Percentiles rank a stretch among this genome's conserved stretches.
These are phyloP conservation scores for Anastrepha obliqua DNA, from an alignment of 1,140 invertebrate genomes.

Conservation along the genomic window DNA sequence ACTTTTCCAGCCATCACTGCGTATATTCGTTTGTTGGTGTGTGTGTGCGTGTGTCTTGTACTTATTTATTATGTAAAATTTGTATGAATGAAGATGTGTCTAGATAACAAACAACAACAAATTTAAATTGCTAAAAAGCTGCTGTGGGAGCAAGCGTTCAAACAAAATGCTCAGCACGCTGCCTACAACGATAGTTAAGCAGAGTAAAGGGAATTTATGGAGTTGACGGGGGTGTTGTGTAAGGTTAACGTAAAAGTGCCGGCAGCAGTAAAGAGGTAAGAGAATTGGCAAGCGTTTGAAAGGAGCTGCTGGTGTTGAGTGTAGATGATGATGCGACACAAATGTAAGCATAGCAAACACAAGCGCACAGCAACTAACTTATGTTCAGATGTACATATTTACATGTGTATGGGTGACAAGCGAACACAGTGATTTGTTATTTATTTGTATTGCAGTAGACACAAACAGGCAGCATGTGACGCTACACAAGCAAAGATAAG, in stretches of 20 bases:
- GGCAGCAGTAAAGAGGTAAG: not conserved
- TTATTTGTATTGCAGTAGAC: not conserved
- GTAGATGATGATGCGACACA: conserved; percentile 19
- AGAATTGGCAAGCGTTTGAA: not conserved
- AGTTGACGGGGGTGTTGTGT: too few species aligned
- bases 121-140: conserved; percentile 51
- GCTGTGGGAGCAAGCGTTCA: conserved; percentile 36
- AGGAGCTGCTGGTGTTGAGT: conserved; percentile 1
- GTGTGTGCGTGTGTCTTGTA: conserved; percentile 10
- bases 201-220: not conserved
- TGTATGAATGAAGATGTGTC: conserved; percentile 41
- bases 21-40: not conserved
- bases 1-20: not conserved
- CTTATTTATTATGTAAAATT: conserved; percentile 52
- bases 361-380: not conserved
- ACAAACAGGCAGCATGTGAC: not conserved
- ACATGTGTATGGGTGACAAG: not conserved
- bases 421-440: conserved; percentile 11
- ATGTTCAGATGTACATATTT: not conserved
- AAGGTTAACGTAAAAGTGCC: not conserved
- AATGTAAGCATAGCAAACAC: not conserved
- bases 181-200: not conserved
- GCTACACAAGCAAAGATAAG: not conserved
- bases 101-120: conserved; percentile 46
- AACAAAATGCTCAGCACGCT: conserved; percentile 25